Evolutionary conservation across 2,888 invertebrate genomes (phyloP), one percentile per base, ranked within the genome.

Genomic region (Oscheius sp.): DNA sequence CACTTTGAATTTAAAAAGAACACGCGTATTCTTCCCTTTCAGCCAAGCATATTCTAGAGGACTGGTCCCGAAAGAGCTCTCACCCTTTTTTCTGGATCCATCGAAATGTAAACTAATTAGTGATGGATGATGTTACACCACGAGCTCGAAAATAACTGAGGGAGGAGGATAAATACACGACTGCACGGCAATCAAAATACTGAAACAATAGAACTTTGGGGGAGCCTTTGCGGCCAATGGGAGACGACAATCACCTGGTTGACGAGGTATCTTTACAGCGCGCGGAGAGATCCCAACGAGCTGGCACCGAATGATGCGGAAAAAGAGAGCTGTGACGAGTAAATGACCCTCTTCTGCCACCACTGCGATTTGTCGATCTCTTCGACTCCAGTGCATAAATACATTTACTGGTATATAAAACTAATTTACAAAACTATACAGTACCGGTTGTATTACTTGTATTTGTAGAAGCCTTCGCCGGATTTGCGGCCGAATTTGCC

Each of bases 391-490:
- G 32, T 32, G n/a, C 29, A 33, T 58, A 58, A 58, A 58, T 58
- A 58, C 5, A 29, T 58, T 58, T 58, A 58, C 33, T 42, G 42
- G 35, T 32, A 60, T 21, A 21, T 60, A 60, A n/a, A 35, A 60
- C 35, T n/a, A 60, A n/a, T 33, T 32, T 60, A 60, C 42, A n/a
- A 35, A 35, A 35, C 32, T 13, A 33, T 29, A 37, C 35, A 59
- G 5, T 32, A 58, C 37, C 70, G 21, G 48, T 70, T 55, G 7
- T 50, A 21, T 42, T 58, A 58, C 68, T 35, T 68, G 55, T 68
- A 94, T 81, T 93, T 93, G 90, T 94, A 95, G 90, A 94, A 94
- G n/a, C 95, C 95, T 90, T 94, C 93, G 0, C 95, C 94, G 55
- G 92, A 90, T 89, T 95, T 95, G 9, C 92, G 90, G 1, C 95